These are phyloP conservation scores for Pitangus sulphuratus DNA, from an alignment of 2,797 vertebrate species.

Conservation along the genomic window DNA sequence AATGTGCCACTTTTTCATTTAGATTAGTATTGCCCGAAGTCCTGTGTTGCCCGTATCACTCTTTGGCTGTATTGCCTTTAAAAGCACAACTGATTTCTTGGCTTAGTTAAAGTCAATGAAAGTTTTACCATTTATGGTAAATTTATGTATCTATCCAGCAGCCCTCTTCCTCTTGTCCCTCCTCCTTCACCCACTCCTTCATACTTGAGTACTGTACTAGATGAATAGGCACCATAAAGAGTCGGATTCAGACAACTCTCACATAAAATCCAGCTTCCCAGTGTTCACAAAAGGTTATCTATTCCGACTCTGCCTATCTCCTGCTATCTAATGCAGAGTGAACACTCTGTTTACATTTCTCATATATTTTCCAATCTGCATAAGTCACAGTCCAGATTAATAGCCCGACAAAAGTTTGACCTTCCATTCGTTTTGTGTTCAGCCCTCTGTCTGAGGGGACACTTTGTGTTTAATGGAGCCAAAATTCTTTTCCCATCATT, in stretches of 20 bases:
- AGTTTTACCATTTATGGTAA: conserved; percentile 46
- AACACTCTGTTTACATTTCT: conserved; percentile 71
- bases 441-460: conserved; percentile 36
- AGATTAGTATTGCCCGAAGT: conserved; percentile 13
- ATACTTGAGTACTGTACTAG: conserved; percentile 14
- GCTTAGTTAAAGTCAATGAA: background rate
- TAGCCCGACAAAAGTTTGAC: conserved; percentile 62
- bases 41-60: conserved; percentile 10
- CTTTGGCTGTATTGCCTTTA: conserved; percentile 54
- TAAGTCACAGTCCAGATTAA: conserved; percentile 69
- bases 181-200: background rate
- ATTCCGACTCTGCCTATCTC: conserved; percentile 62
- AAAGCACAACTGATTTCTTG: conserved; percentile 53
- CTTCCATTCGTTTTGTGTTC: conserved; percentile 63
- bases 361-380: conserved; percentile 60
- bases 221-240: conserved; percentile 70
- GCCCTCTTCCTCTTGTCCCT: background rate
- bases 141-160: background rate
- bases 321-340: conserved; percentile 71
- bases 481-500: conserved; percentile 58
- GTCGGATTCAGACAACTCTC: conserved; percentile 43
- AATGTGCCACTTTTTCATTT: conserved; percentile 37
- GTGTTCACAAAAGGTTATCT: conserved; percentile 67
- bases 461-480: conserved; percentile 42
- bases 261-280: conserved; percentile 74